Evolutionary conservation across 2,113 vertebrate genomes (phyloP).

Genomic region (Empidonax alnorum): DNA sequence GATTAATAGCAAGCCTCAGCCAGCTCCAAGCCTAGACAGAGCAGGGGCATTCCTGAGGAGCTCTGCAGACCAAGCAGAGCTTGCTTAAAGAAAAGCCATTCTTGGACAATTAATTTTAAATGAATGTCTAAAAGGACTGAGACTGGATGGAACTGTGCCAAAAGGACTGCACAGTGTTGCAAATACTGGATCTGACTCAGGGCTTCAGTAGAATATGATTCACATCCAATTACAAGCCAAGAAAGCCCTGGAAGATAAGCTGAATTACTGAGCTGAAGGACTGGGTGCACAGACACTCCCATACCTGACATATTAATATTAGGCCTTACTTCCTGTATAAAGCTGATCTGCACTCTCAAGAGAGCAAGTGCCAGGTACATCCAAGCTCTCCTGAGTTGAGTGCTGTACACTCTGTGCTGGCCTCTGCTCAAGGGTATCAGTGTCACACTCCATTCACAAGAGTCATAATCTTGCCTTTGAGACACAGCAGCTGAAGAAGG

Average conservation of each 20-base stretch:
- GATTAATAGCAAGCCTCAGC: conserved; percentile 21
- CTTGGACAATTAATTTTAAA: conserved; percentile 51
- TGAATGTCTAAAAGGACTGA: conserved; percentile 33
- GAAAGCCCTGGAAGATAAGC: conserved; percentile 10
- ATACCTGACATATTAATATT: neutral
- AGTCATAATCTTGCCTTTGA: neutral
- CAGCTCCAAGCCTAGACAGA: conserved; percentile 29
- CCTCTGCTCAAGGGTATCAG: neutral
- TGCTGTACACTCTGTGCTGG: neutral
- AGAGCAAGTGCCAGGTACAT: neutral
- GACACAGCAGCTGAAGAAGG: neutral
- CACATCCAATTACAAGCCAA: conserved; percentile 30
- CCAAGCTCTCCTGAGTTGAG: neutral
- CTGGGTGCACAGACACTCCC: neutral
- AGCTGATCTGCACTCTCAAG: neutral
- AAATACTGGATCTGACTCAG: conserved; percentile 61
- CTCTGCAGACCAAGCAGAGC: conserved; percentile 35
- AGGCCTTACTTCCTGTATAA: neutral
- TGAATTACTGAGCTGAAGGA: conserved; percentile 11
- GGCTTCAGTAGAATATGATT: conserved; percentile 46
- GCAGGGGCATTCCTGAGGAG: conserved; percentile 9
- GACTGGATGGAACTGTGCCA: conserved; percentile 36
- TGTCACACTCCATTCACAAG: neutral
- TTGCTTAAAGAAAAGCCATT: conserved; percentile 49
- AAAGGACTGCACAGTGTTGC: conserved; percentile 48